Percentiles rank a stretch among this genome's conserved stretches.
Conservation (phyloP, 1,140 invertebrate genomes). For the Sitophilus oryzae region DNA sequence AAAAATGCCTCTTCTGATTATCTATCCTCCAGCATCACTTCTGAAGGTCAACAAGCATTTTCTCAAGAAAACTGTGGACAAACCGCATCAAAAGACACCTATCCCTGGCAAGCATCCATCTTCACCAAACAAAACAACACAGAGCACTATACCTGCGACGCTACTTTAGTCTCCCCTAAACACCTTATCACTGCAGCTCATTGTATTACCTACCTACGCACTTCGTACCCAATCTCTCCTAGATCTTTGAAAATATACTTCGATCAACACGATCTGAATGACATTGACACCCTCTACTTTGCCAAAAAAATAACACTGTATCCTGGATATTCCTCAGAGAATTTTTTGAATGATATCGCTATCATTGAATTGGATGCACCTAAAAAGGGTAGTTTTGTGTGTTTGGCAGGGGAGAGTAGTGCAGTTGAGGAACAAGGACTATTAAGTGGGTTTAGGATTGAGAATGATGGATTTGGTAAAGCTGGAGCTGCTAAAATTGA, state of each 20-base stretch:
- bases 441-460: background rate
- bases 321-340: slow-evolving; percentile 1
- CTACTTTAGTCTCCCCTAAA: background rate
- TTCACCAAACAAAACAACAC: background rate
- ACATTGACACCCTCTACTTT: background rate
- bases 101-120: slow-evolving; percentile 4
- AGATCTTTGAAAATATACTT: background rate
- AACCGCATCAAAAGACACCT: background rate
- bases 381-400: no score
- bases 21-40: background rate
- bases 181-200: slow-evolving; percentile 1
- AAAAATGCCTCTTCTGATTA: background rate
- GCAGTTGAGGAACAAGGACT: background rate
- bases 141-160: background rate
- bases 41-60: background rate
- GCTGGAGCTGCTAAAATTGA: background rate
- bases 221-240: background rate
- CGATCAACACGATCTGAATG: background rate
- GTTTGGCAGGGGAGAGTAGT: no score
- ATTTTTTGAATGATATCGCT: slow-evolving; percentile 5
- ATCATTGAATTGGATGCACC: slow-evolving; percentile 1
- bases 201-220: background rate
- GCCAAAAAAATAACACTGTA: background rate
- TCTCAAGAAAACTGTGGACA: background rate
- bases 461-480: background rate